Conservation (phyloP, 2,797 vertebrate species). For the Aphelocoma californica region DNA sequence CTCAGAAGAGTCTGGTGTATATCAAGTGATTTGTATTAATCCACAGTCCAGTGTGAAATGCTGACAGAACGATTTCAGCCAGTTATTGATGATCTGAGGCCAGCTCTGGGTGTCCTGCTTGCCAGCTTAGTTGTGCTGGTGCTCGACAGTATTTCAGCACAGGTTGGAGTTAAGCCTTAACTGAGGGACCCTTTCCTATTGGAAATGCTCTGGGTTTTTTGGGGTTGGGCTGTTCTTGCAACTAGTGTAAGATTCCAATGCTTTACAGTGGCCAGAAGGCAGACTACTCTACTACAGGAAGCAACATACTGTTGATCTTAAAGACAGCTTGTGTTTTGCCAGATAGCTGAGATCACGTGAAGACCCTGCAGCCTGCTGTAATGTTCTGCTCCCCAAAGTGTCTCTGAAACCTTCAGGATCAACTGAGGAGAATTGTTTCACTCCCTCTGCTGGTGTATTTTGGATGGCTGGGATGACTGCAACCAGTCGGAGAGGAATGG, state of each 20-base stretch:
- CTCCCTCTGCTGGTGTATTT: constrained; percentile 33
- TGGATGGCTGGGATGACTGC: neutral
- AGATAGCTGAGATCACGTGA: neutral
- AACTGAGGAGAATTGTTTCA: neutral
- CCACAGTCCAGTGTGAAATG: neutral
- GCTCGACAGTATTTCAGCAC: neutral
- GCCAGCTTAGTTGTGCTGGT: neutral
- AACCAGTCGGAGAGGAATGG: neutral
- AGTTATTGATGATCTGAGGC: neutral
- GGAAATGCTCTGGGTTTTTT: neutral
- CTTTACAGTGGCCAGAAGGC: neutral
- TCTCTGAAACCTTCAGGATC: neutral
- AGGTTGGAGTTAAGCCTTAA: neutral
- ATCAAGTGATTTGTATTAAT: neutral
- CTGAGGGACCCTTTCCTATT: neutral
- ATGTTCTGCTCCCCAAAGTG: neutral
- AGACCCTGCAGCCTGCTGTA: neutral
- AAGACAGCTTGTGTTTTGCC: neutral
- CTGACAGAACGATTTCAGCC: neutral
- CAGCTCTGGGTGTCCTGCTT: neutral
- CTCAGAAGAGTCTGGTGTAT: neutral
- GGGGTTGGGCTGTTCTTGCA: neutral
- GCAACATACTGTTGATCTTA: neutral
- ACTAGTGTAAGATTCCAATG: neutral
- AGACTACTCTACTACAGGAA: neutral